phyloP scores from a whole-genome alignment of 1,140 invertebrate species.

The Apolygus lucorum region DNA sequence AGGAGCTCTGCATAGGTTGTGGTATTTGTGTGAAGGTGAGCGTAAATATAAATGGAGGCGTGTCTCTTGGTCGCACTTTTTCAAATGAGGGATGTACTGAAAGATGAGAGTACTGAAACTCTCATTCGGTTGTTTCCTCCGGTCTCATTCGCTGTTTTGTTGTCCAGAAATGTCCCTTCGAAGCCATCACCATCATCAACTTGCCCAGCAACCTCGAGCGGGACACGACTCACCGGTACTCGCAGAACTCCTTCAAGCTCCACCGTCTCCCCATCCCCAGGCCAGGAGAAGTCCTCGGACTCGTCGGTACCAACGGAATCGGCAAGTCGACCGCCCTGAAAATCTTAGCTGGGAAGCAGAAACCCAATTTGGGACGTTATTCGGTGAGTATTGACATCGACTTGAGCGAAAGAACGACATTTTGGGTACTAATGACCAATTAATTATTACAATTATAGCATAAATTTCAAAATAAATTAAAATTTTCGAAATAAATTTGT shows the following conservation, averaged over 20 bases:
- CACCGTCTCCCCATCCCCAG: slow-evolving; percentile 93
- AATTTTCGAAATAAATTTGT: too few species aligned
- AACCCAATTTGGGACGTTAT: slow-evolving; percentile 94
- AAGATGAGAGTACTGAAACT: too few species aligned
- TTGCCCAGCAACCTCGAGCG: slow-evolving; percentile 96
- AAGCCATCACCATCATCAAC: slow-evolving; percentile 98
- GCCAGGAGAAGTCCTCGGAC: slow-evolving; percentile 91
- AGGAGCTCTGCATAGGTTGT: slow-evolving; percentile 89
- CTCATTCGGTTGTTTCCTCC: too few species aligned
- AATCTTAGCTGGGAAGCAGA: slow-evolving; percentile 96
- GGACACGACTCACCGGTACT: slow-evolving; percentile 98
- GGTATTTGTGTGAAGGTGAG: slow-evolving; percentile 95
- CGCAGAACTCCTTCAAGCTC: slow-evolving; percentile 97
- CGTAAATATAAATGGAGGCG: too few species aligned
- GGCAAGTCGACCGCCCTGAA: slow-evolving; percentile 99
- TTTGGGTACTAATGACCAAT: too few species aligned
- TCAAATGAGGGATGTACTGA: too few species aligned
- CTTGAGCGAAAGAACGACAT: too few species aligned
- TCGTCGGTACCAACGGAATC: slow-evolving; percentile 99
- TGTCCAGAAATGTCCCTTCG: slow-evolving; percentile 99
- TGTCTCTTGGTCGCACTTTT: too few species aligned
- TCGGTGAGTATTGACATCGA: too few species aligned
- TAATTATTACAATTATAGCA: too few species aligned
- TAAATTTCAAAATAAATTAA: too few species aligned
- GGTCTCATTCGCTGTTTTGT: too few species aligned